Evolutionary conservation across 2,113 vertebrate genomes (phyloP).

Genomic region (Dicentrarchus labrax): DNA sequence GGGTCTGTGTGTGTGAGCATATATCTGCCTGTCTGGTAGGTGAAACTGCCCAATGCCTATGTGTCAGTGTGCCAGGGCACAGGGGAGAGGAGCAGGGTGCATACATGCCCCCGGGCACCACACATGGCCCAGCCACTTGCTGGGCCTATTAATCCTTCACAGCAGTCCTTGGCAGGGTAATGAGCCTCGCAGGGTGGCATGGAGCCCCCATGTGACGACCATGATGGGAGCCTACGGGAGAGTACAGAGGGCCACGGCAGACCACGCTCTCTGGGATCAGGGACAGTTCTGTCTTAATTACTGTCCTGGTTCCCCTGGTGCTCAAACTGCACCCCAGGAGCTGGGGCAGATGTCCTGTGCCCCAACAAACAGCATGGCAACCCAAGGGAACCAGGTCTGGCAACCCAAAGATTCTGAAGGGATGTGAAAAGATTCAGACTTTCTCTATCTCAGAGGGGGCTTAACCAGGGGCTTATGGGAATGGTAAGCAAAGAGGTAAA

Average conservation of each 20-base stretch:
- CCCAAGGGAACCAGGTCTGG: conserved; percentile 34
- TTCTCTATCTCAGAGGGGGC: neutral
- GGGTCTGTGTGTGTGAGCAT: neutral
- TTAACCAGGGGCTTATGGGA: conserved; percentile 11
- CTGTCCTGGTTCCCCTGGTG: conserved; percentile 57
- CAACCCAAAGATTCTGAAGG: conserved; percentile 39
- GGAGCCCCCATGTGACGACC: conserved; percentile 69
- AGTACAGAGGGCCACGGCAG: conserved; percentile 67
- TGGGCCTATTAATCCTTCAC: conserved; percentile 84
- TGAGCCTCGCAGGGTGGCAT: conserved; percentile 83
- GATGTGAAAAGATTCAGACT: conserved; percentile 32
- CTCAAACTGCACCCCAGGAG: conserved; percentile 56
- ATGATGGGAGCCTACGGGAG: conserved; percentile 70
- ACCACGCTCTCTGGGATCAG: conserved; percentile 64
- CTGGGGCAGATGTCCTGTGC: conserved; percentile 46
- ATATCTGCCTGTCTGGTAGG: conserved; percentile 41
- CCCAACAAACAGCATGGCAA: conserved; percentile 30
- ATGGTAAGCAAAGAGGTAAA: conserved; percentile 25
- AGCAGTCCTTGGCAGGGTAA: conserved; percentile 82
- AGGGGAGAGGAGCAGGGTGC: conserved; percentile 65
- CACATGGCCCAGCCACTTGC: conserved; percentile 71
- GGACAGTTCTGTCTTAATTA: conserved; percentile 81
- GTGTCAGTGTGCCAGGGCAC: conserved; percentile 57
- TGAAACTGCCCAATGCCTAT: conserved; percentile 46
- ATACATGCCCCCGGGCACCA: conserved; percentile 56